Base-by-base conservation (phyloP, 1,140 invertebrate species). In the Drosophila erecta region DNA sequence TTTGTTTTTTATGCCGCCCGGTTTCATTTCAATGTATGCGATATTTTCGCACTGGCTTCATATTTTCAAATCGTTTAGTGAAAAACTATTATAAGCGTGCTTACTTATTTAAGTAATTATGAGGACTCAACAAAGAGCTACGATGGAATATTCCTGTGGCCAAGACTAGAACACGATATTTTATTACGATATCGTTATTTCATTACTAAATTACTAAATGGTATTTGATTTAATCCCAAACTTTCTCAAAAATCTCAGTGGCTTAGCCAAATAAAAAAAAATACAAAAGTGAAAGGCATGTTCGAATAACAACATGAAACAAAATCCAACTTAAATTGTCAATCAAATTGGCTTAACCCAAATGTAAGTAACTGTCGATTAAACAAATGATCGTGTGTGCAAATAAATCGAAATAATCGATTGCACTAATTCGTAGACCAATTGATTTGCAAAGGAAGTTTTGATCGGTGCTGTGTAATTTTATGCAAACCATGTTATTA, bases 281-380 rank as follows among this genome's bases (percentile, higher is more conserved):
- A 17, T 17, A 2, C 11, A 66, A 67, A 67, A 67, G 64, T 67
- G 64, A 67, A 67, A 64, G 61, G 61, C 61, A 60, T 20, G 27
- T 12, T n/a, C 22, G 7, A 58, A 59, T 10, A 47, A 37, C 33
- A 27, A 33, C 55, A 35, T 17, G 37, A 44, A 44, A 44, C 41
- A 24, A 54, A 62, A 65, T 27, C 17, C 27, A 65, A 67, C 46
- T 65, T 38, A 65, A 67, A 67, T 51, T 67, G 64, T 67, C 64
- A 65, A 65, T 67, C 64, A 67, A 65, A 67, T 14, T 37, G 46
- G 46, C 64, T 67, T 67, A 67, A 67, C 64, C 64, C 64, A 67
- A 65, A 51, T 49, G 61, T 15, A 67, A 51, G 46, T 51, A 65
- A 67, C 20, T 37, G 59, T 12, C 17, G 59, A 65, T 65, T 67